phyloP scores from a whole-genome alignment of 2,797 vertebrate species.

The Pampus argenteus region DNA sequence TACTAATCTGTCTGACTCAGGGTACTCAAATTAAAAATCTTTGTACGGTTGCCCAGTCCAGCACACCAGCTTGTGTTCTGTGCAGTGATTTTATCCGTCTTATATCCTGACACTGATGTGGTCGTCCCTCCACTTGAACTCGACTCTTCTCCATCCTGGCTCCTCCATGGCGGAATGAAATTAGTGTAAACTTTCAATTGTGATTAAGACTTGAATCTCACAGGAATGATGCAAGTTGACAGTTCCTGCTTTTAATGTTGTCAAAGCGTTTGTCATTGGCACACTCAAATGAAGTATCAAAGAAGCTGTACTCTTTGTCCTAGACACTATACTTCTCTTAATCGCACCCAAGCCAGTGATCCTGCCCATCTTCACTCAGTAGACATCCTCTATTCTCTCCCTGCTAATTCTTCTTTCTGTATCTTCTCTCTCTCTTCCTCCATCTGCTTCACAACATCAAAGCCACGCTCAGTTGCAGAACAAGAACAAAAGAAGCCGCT shows the following conservation, averaged over 20 bases:
- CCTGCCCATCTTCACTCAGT: constrained; percentile 59
- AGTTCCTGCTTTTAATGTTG: constrained; percentile 42
- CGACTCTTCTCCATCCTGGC: constrained; percentile 13
- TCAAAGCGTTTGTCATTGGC: constrained; percentile 45
- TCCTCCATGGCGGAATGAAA: background rate
- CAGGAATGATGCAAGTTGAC: constrained; percentile 19
- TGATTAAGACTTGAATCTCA: constrained; percentile 27
- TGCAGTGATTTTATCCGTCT: constrained; percentile 28
- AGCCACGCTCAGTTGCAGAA: constrained; percentile 58
- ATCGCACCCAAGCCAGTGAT: constrained; percentile 67
- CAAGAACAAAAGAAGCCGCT: constrained; percentile 65
- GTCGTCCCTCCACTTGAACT: constrained; percentile 16
- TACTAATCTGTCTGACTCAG: constrained; percentile 54
- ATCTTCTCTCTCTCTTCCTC: constrained; percentile 47
- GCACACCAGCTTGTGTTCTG: constrained; percentile 15
- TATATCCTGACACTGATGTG: constrained; percentile 16
- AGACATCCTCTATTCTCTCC: constrained; percentile 53
- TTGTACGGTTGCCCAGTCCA: background rate
- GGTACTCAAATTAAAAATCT: constrained; percentile 24
- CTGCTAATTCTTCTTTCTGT: constrained; percentile 62
- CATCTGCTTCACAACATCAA: constrained; percentile 69
- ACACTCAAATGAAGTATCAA: constrained; percentile 28
- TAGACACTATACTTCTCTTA: constrained; percentile 40
- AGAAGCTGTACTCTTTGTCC: constrained; percentile 58
- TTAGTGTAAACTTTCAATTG: constrained; percentile 37